Base-by-base conservation (phyloP, 2,797 vertebrate genomes). In the Cirrhinus mrigala region DNA sequence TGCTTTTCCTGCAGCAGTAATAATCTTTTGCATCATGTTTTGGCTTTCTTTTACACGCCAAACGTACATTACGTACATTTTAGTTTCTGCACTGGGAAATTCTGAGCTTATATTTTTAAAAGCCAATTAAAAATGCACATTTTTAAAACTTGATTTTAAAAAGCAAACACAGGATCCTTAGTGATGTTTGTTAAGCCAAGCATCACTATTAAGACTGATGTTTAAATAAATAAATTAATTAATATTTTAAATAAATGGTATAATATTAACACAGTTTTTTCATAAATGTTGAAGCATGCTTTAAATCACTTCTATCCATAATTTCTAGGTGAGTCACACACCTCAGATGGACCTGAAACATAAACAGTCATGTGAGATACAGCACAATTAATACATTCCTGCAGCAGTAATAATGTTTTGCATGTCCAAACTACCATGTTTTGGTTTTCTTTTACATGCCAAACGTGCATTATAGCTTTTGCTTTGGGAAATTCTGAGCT, bases 201-300 rank as follows among this genome's bases (percentile, higher is more conserved):
- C 4, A 27, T 62, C 24, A 3, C 24, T 62, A 27, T 62, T 15
- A 62, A 62, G 6, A 62, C n/a, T 11, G 56, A 22, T n/a, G 56
- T 58, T 37, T 37, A 37, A 37, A 37, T n/a, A n/a, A n/a, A n/a
- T n/a, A n/a, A 58, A n/a, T 16, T n/a, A 9, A n/a, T n/a, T 9
- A 4, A n/a, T 58, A 58, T 11, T 12, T 24, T 24, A 60, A 60
- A 62, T 93, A 90, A 91, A 92, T 86, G 37, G 89, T 94, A 93
- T 94, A 92, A 60, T 91, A 88, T 88, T 91, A 94, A 92, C 92
- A 93, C 93, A 95, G 92, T 93, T 93, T 90, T 68, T 29, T 18
- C 78, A 66, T 64, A 78, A 78, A 60, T 40, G 75, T 37, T 78
- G 60, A 54, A 74, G 69, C 40, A 29, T 40, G 54, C 70, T 82